Evolutionary conservation across 2,113 vertebrate species (phyloP), one percentile per base, ranked within the genome.

Genomic region (Pelecanoides urinatrix): DNA sequence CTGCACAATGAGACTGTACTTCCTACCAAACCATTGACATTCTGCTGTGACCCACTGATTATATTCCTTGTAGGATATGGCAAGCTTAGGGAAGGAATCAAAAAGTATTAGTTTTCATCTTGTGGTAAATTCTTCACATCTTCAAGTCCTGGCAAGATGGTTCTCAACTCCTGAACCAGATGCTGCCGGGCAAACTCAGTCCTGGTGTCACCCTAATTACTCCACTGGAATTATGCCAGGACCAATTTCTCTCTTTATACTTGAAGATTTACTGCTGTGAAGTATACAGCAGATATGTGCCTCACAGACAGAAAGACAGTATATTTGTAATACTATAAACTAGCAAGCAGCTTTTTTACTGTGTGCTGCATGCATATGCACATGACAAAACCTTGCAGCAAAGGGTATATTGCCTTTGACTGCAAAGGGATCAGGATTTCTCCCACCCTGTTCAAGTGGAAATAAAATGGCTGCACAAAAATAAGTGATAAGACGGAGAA

Each of bases 1-100:
- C 29, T 68, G 32, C 1, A 11, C 59, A 73, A 13, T 50, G 36
- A 55, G 26, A 56, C 16, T 59, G 13, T 52, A 36, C 27, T 71
- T 75, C 20, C 10, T 66, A 73, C 38, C 10, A 71, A 44, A 66
- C 11, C 3, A 40, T 8, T 32, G 50, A 45, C 5, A 29, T 66
- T 79, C 27, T 32, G 3, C 10, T 73, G 38, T 62, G 15, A 81
- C 9, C 5, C 32, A 71, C 6, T 0, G 3, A n/a, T 0, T 0
- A 11, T 38, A 70, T 25, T 88, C 23, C 53, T 68, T 77, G 71
- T 50, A 71, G 50, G 29, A 50, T 50, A 73, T 13, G 6, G 32
- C 12, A 91, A 59, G 16, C 12, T 12, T 56, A 63, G 47, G 30
- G 42, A 94, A 92, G 29, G 40, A 77, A 47, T 71, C 3, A 83